phyloP scores from a whole-genome alignment of 2,797 vertebrate genomes.

The Pantherophis vulpinus region DNA sequence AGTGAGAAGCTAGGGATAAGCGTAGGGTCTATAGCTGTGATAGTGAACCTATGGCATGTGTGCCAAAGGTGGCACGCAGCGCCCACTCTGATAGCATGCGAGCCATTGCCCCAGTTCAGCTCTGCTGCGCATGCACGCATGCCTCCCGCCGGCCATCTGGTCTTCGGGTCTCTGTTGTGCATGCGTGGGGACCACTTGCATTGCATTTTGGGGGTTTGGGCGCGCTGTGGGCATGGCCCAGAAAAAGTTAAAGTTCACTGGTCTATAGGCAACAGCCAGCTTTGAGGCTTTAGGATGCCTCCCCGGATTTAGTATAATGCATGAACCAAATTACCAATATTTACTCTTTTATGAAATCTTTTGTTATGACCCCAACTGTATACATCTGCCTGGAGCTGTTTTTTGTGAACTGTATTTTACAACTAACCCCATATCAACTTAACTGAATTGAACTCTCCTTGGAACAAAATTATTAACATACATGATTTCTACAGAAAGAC shows the following conservation, averaged over 20 bases:
- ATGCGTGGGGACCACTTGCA: too few species aligned
- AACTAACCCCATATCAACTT: background rate
- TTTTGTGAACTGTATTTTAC: background rate
- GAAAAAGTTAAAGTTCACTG: too few species aligned
- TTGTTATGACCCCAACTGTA: background rate
- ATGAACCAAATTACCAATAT: background rate
- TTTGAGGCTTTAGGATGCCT: background rate
- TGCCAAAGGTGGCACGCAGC: too few species aligned
- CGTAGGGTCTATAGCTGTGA: background rate
- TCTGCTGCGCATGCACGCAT: too few species aligned
- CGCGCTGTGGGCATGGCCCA: too few species aligned
- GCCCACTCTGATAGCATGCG: too few species aligned
- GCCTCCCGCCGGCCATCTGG: too few species aligned
- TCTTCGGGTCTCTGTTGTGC: too few species aligned
- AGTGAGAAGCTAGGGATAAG: background rate
- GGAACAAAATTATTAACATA: background rate
- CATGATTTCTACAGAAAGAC: background rate
- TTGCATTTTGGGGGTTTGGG: too few species aligned
- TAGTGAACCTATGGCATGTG: too few species aligned
- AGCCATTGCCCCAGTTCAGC: too few species aligned
- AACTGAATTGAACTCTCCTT: background rate
- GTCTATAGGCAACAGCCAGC: background rate
- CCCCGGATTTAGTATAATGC: background rate
- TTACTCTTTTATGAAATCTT: background rate
- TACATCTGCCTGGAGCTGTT: background rate